Evolutionary conservation across 2,888 invertebrate genomes (phyloP), one percentile per base, ranked within the genome.

Genomic region (Isotomurus palustris): DNA sequence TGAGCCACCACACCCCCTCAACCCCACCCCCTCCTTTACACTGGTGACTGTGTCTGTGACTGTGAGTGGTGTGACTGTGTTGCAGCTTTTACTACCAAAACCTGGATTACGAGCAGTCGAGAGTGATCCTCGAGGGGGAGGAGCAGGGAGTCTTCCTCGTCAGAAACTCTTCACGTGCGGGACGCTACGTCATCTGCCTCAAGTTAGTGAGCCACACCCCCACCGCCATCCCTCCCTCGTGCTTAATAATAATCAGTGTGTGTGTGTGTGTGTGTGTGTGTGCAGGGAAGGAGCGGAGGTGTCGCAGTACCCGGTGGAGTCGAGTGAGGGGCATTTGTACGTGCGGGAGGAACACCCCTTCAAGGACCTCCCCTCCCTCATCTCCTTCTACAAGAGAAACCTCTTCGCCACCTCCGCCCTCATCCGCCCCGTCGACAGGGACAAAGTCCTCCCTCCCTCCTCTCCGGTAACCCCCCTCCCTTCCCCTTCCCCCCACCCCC

Each of bases 311-410:
- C 24, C 52, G 1, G 56, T 69, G 12, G 52, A 58, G 52, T 8
- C 10, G 40, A 17, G 40, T 8, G 5, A 40, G 22, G 24, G 5
- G 22, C 12, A 24, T 22, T 66, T 51, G 24, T 62, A 38, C 44
- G 48, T 70, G 24, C 49, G 70, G 14, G 67, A 67, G 17, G 70
- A 69, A 29, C 58, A 53, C 22, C 61, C 56, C 10, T 70, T 69
- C 53, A 50, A 62, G n/a, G 65, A 60, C 27, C 28, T 68, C 4
- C 54, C 63, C 17, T 53, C 66, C 5, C 51, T 70, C 8, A 36
- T 70, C n/a, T 59, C 67, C 3, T 70, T 70, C 29, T 70, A 70
- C 56, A 70, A 70, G 53, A 38, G 60, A 22, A 67, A 67, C 43
- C 49, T 58, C 17, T 68, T 70, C 47, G 43, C 55, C 27, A 53